phyloP scores from a whole-genome alignment of 2,888 invertebrate species.

The Ariolimax columbianus region DNA sequence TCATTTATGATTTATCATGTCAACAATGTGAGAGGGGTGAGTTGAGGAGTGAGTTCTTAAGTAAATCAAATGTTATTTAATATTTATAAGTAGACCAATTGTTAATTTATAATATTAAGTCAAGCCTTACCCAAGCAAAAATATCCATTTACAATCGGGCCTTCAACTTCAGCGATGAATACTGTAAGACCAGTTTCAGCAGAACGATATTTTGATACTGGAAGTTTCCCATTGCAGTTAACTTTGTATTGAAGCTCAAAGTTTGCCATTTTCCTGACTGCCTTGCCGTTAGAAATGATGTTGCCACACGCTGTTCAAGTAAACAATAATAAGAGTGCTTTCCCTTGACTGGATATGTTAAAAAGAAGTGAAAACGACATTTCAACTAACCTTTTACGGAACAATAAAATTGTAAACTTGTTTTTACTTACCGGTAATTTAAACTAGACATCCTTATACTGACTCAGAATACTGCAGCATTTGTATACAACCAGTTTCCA shows the following conservation, averaged over 20 bases:
- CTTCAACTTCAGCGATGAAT: constrained; percentile 90
- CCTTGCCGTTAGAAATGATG: constrained; percentile 12
- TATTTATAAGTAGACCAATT: too few species aligned
- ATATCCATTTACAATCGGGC: constrained; percentile 92
- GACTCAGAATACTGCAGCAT: too few species aligned
- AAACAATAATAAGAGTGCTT: constrained; percentile 12
- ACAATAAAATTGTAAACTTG: too few species aligned
- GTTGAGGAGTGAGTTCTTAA: too few species aligned
- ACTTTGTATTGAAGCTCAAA: constrained; percentile 71
- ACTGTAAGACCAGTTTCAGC: constrained; percentile 88
- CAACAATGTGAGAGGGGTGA: too few species aligned
- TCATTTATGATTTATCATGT: too few species aligned
- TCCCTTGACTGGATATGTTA: not conserved
- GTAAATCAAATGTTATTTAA: too few species aligned
- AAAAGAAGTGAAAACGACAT: not conserved
- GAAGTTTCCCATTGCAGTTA: constrained; percentile 81
- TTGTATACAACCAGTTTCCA: too few species aligned
- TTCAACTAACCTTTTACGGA: not conserved
- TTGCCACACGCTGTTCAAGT: constrained; percentile 25
- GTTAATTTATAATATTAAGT: too few species aligned
- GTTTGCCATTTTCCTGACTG: constrained; percentile 32
- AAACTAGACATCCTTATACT: too few species aligned
- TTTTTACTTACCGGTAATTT: too few species aligned
- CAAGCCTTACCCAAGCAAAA: constrained; percentile 87
- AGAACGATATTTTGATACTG: constrained; percentile 89